Evolutionary conservation across 2,888 invertebrate species (phyloP).

Genomic region (Napeogenes inachia): DNA sequence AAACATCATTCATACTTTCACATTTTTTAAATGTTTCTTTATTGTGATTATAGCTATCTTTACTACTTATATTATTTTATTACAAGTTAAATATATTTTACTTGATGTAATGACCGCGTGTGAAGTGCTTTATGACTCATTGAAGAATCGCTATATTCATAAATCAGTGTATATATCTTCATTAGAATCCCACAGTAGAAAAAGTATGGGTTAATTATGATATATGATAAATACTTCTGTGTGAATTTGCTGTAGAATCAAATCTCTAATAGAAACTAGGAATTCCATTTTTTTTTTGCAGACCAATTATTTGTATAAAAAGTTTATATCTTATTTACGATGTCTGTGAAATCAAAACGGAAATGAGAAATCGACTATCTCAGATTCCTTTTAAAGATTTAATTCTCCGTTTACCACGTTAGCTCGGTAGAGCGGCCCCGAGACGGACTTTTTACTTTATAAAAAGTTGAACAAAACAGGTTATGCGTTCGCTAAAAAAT

Average conservation of each 20-base stretch:
- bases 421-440: constrained; percentile 23
- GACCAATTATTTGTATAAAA: background rate
- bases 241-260: too few relatives aligned
- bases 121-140: constrained; percentile 11
- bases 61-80: too few relatives aligned
- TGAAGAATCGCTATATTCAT: too few relatives aligned
- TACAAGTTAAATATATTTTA: background rate
- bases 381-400: constrained; percentile 27
- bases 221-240: too few relatives aligned
- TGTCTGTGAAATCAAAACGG: constrained; percentile 25
- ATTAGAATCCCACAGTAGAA: too few relatives aligned
- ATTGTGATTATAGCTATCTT: too few relatives aligned
- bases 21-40: too few relatives aligned
- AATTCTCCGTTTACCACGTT: constrained; percentile 27
- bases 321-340: constrained; percentile 17
- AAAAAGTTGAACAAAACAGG: constrained; percentile 34
- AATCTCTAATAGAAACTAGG: too few relatives aligned
- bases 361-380: constrained; percentile 27
- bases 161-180: too few relatives aligned
- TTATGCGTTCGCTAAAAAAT: constrained; percentile 29
- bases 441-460: constrained; percentile 29
- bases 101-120: constrained; percentile 24
- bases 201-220: too few relatives aligned
- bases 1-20: too few relatives aligned
- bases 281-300: too few relatives aligned